phyloP scores from a whole-genome alignment of 1,140 invertebrate species.

The Hycleus phaleratus region DNA sequence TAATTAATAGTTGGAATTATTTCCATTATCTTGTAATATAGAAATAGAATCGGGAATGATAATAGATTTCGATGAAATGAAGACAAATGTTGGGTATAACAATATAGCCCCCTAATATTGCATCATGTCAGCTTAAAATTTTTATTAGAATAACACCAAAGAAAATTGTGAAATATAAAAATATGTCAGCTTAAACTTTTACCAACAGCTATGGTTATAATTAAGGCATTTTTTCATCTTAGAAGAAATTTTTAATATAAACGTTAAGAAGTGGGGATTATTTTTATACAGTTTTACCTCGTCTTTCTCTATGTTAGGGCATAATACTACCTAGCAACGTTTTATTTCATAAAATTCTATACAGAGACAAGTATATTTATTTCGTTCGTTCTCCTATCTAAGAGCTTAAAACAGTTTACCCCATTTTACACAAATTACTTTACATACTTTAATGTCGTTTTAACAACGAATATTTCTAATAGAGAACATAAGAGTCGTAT shows the following conservation, averaged over 20 bases:
- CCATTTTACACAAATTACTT: no score
- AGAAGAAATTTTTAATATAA: constrained; percentile 3
- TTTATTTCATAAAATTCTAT: no score
- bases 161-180: background rate
- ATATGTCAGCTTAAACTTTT: constrained; percentile 1
- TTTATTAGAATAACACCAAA: background rate
- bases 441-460: no score
- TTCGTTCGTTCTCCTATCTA: no score
- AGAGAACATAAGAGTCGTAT: no score
- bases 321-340: no score
- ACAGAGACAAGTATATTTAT: no score
- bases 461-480: no score
- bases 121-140: no score
- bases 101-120: background rate
- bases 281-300: background rate
- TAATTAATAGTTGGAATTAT: background rate
- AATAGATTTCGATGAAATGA: background rate
- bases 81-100: background rate
- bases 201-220: background rate
- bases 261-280: background rate
- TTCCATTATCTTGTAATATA: background rate
- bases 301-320: no score
- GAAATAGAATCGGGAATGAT: background rate
- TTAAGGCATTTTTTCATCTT: constrained; percentile 1
- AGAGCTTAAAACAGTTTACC: no score